phyloP scores from a whole-genome alignment of 2,113 vertebrate genomes.

The Dicerorhinus sumatrensis region DNA sequence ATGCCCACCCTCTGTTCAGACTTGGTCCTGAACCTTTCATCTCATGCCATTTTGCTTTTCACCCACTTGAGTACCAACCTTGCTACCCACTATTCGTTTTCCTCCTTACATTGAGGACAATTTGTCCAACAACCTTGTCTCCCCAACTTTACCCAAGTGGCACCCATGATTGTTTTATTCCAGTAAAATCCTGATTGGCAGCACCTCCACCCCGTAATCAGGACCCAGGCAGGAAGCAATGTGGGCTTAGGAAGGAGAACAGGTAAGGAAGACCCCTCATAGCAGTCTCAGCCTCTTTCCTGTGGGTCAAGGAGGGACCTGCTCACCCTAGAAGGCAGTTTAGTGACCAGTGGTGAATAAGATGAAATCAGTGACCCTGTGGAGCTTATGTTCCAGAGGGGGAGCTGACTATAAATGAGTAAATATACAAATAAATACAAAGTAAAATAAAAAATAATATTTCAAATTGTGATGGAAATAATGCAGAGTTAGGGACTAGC shows the following conservation, averaged over 20 bases:
- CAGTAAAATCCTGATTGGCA: neutral
- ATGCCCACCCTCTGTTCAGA: neutral
- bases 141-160: neutral
- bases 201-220: neutral
- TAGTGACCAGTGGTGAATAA: neutral
- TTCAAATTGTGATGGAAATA: neutral
- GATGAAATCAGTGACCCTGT: neutral
- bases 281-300: neutral
- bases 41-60: neutral
- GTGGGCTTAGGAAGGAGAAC: neutral
- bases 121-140: neutral
- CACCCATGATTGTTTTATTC: neutral
- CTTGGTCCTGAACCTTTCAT: neutral
- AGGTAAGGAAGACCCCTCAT: neutral
- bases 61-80: neutral
- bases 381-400: neutral
- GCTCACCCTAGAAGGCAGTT: neutral
- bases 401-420: neutral
- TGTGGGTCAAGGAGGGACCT: neutral
- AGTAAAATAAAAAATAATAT: neutral
- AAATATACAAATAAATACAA: slow-evolving; percentile 3
- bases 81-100: neutral
- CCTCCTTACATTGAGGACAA: neutral
- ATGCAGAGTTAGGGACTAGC: neutral
- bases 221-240: neutral